Conservation (phyloP, 2,797 vertebrate genomes). For the Telmatherina bonti region DNA sequence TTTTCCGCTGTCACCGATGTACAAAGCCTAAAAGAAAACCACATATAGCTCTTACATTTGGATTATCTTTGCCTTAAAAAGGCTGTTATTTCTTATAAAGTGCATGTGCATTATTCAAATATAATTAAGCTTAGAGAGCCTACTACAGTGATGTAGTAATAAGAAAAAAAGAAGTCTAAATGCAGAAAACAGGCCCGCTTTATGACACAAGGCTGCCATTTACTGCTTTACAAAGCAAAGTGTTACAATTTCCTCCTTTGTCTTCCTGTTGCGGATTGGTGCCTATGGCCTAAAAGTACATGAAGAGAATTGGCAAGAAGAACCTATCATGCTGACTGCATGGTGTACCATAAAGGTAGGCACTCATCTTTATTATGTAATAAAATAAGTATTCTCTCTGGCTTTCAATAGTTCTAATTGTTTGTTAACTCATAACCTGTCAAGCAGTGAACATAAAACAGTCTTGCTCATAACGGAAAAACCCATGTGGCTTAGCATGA, state of each 20-base stretch:
- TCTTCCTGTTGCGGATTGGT: background rate
- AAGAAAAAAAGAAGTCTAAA: too few relatives aligned
- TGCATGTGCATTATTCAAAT: too few relatives aligned
- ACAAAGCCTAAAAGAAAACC: too few relatives aligned
- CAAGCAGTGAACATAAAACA: conserved; percentile 17
- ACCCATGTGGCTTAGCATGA: background rate
- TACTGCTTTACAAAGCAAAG: background rate
- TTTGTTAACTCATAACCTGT: conserved; percentile 43
- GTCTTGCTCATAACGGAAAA: conserved; percentile 27
- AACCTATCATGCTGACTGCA: background rate
- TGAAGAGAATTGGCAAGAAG: background rate
- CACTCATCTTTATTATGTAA: conserved; percentile 34
- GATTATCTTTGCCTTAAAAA: too few relatives aligned
- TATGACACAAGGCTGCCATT: too few relatives aligned
- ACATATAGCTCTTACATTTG: too few relatives aligned
- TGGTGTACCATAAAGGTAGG: conserved; percentile 4
- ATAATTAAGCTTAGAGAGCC: too few relatives aligned
- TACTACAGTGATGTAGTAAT: too few relatives aligned
- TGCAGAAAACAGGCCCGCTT: too few relatives aligned
- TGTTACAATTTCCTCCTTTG: conserved; percentile 2
- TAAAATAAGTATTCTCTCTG: background rate
- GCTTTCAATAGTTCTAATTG: conserved; percentile 9
- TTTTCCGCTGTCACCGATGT: too few relatives aligned
- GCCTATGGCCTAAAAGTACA: background rate
- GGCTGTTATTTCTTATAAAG: too few relatives aligned